Percentiles rank a stretch among this genome's conserved stretches.
phyloP scores from a whole-genome alignment of 1,140 invertebrate genomes.

The Sinonovacula constricta region DNA sequence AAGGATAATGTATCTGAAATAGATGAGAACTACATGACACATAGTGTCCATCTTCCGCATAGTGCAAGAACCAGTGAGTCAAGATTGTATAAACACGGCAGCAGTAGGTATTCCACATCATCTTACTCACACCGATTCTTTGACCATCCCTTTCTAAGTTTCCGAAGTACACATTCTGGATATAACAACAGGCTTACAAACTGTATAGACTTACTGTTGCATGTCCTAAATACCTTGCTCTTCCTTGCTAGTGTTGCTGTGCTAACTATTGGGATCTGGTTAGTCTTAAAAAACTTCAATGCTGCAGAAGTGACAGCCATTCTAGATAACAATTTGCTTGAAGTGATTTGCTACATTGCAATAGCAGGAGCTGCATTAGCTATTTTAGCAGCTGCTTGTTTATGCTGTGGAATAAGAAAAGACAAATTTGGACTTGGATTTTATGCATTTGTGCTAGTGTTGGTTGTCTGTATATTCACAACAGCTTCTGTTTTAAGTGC shows the following conservation, averaged over 20 bases:
- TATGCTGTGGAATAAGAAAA: conserved; percentile 44
- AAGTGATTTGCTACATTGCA: conserved; percentile 33
- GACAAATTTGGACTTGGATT: conserved; percentile 38
- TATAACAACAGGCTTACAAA: conserved; percentile 41
- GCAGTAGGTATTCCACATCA: too few relatives aligned
- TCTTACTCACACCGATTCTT: too few relatives aligned
- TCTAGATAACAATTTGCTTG: conserved; percentile 37
- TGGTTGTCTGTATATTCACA: conserved; percentile 16
- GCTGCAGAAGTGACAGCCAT: conserved; percentile 29
- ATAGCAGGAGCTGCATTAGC: conserved; percentile 28
- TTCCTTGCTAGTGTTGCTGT: conserved; percentile 40
- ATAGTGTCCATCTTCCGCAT: too few relatives aligned
- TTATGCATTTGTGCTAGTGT: conserved; percentile 41
- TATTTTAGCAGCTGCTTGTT: conserved; percentile 32
- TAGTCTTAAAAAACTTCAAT: conserved; percentile 33
- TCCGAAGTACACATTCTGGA: not conserved
- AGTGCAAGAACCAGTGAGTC: too few relatives aligned
- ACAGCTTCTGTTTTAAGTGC: conserved; percentile 31
- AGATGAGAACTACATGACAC: too few relatives aligned
- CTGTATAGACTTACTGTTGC: conserved; percentile 33
- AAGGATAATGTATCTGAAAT: not conserved
- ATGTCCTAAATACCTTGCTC: conserved; percentile 39
- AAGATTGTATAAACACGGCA: too few relatives aligned
- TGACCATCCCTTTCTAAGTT: too few relatives aligned
- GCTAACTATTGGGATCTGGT: conserved; percentile 30